Conservation (phyloP, 2,888 invertebrate species). For the Drosophila tripunctata region DNA sequence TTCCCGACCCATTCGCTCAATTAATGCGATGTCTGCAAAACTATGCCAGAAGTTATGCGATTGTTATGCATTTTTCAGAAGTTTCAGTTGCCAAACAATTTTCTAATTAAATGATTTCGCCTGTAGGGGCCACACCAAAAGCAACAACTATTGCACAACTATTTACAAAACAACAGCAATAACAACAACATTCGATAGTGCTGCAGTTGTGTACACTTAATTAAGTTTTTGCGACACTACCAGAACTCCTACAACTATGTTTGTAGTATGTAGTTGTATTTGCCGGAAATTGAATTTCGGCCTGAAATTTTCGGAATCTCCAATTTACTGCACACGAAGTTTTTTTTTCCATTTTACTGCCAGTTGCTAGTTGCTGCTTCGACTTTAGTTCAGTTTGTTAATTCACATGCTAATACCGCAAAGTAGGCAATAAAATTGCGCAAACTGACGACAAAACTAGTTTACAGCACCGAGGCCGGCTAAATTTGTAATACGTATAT, state of each 20-base stretch:
- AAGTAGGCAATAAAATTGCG: conserved; percentile 66
- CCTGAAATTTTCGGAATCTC: conserved; percentile 21
- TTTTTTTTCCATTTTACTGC: conserved; percentile 7
- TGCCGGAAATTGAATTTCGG: conserved; percentile 52
- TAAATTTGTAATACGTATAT: neutral
- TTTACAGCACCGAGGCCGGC: conserved; percentile 34
- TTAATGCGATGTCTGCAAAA: conserved; percentile 40
- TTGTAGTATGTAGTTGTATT: too few relatives aligned
- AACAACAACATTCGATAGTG: conserved; percentile 26
- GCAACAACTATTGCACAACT: conserved; percentile 51
- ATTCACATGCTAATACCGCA: conserved; percentile 67
- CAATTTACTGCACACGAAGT: conserved; percentile 5
- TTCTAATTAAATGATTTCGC: conserved; percentile 62
- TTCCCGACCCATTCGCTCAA: conserved; percentile 38
- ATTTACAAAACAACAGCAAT: conserved; percentile 50
- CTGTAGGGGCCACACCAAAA: conserved; percentile 36
- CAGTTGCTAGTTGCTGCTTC: neutral
- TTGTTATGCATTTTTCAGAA: conserved; percentile 64
- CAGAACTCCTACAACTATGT: conserved; percentile 22
- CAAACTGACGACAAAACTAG: conserved; percentile 45
- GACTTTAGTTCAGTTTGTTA: conserved; percentile 46
- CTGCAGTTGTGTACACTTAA: conserved; percentile 46
- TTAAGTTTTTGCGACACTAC: conserved; percentile 54
- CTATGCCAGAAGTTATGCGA: conserved; percentile 36
- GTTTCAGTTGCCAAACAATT: conserved; percentile 44